A percentile compares a stretch with the other conserved stretches of the same genome.
phyloP scores from a whole-genome alignment of 1,140 invertebrate genomes.

The Scaptomyza hsui region DNA sequence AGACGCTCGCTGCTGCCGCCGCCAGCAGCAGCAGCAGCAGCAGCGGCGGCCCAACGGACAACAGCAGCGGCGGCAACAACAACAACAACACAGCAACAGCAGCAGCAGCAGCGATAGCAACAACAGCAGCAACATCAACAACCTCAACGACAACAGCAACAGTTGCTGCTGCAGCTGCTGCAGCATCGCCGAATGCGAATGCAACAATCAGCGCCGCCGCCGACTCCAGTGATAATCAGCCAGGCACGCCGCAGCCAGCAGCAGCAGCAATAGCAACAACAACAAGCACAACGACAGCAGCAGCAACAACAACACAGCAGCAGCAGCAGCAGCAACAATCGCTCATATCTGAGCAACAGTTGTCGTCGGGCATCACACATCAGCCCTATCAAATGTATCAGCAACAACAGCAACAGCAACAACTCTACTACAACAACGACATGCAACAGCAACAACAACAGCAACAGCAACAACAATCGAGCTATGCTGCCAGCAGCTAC shows the following conservation, averaged over 20 bases:
- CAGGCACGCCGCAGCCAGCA: slow-evolving; percentile 76
- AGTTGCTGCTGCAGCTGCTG: background rate
- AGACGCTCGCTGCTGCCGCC: slow-evolving; percentile 57
- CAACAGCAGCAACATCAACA: slow-evolving; percentile 30
- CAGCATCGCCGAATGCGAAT: slow-evolving; percentile 47
- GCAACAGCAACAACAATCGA: slow-evolving; percentile 52
- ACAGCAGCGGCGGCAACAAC: slow-evolving; percentile 29
- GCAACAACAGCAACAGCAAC: slow-evolving; percentile 53
- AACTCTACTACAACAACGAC: slow-evolving; percentile 87
- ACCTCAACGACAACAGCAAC: slow-evolving; percentile 19
- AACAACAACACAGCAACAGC: slow-evolving; percentile 18
- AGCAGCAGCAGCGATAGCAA: slow-evolving; percentile 29
- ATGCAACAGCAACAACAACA: slow-evolving; percentile 82
- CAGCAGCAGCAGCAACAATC: slow-evolving; percentile 47
- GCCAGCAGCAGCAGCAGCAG: slow-evolving; percentile 25
- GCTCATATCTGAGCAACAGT: slow-evolving; percentile 31
- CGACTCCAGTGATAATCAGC: slow-evolving; percentile 84
- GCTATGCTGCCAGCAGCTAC: slow-evolving; percentile 69
- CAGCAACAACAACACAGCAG: slow-evolving; percentile 27
- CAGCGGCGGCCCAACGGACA: slow-evolving; percentile 21
- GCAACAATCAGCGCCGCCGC: slow-evolving; percentile 80
- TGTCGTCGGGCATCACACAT: slow-evolving; percentile 76
- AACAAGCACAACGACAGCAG: slow-evolving; percentile 46
- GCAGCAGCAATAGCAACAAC: background rate
- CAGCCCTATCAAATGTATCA: slow-evolving; percentile 65